Evolutionary conservation across 2,797 vertebrate species (phyloP), one percentile per base, ranked within the genome.

Genomic region (Squalus acanthias): DNA sequence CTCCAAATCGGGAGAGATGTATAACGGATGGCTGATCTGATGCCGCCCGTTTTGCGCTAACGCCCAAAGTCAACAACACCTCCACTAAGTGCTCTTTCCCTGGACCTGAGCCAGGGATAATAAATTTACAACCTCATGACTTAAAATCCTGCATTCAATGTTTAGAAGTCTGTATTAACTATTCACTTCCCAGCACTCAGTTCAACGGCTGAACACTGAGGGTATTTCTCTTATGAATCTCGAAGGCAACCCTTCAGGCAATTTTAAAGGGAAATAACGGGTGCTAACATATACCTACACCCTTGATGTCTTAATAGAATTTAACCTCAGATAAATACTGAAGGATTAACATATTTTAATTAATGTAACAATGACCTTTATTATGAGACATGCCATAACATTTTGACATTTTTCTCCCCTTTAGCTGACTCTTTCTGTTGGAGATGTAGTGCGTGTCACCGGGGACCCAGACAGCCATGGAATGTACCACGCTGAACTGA

Each of bases 351-450:
- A 9, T 22, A 67, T 24, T 39, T 93, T 17, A 67, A 67, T 93
- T 65, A 46, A 46, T 65, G 22, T 4, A 46, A 65, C n/a, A 24
- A 4, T 39, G 15, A 20, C 22, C 63, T 67, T 93, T 69, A 26
- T 46, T 46, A 69, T 69, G 65, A 46, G 70, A 74, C 22, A 6
- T 29, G 24, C n/a, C 12, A 7, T 95, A 26, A 95, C 2, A 57
- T 57, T 9, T 67, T 20, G 8, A 12, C 50, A 33, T 50, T 46
- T 60, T 63, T 29, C 50, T 33, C 13, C 0, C 15, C 96, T 97
- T 92, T 96, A 98, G 98, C 72, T 96, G 39, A 96, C 96, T 74
- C 22, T 96, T 50, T 97, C 96, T 96, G 96, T 82, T 20, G 60
- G 89, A 95, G 97, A 95, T 0, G 1, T 96, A 95, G 96, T 96